Evolutionary conservation across 2,113 vertebrate genomes (phyloP), one percentile per base, ranked within the genome.

Genomic region (Promerops cafer): DNA sequence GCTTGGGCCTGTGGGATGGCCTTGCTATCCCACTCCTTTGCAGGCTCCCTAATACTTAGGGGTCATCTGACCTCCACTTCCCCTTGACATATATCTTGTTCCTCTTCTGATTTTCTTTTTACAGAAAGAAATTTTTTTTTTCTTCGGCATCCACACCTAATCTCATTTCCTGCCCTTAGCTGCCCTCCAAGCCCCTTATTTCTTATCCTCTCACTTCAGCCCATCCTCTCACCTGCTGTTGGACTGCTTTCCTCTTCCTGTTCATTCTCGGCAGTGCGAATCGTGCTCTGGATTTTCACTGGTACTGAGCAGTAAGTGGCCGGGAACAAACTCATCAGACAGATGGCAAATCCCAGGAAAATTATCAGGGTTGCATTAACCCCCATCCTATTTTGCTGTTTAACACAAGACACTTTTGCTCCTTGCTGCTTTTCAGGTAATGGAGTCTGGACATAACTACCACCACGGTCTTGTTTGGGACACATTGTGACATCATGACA

Each of bases 401-500:
- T 24, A 78, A 66, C 72, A 40, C 53, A 60, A 92, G 42, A 37
- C 24, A 39, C 19, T 64, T 71, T 2, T 76, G 27, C 39, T 94
- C 53, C 77, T 96, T 2, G 1, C 28, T 17, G 50, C 40, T 52
- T 69, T 68, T 39, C 83, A 78, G 61, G 10, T 53, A 54, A 16
- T 17, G 19, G 77, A 90, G 37, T 47, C 6, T 26, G 18, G 16
- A 39, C 44, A 28, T 83, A 42, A 28, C 37, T 30, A 30, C 35
- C 49, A 78, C 26, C 18, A 26, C 3, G 5, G 39, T 33, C 30
- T 52, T 45, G 21, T 24, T 35, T 2, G 2, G 52, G 19, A 3
- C 40, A 30, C 52, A 28, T 35, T 96, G 85, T 97, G 96, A 97
- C 89, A 71, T 94, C 94, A 71, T 13, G 5, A 5, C 61, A 45